Base-by-base conservation (phyloP, 2,888 invertebrate species). In the Caenorhabditis wallacei region DNA sequence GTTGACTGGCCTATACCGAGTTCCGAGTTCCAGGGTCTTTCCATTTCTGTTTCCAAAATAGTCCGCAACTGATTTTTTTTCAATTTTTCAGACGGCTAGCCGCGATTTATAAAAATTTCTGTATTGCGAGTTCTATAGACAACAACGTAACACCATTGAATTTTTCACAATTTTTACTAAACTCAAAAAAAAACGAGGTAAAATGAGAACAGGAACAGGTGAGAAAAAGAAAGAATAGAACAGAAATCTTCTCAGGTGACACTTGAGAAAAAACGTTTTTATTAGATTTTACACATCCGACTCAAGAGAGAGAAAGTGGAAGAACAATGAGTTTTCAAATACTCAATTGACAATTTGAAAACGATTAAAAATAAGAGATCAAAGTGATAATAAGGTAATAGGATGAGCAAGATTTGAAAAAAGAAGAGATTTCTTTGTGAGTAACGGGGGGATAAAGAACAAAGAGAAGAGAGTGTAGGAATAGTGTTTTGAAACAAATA, bases 401-500 rank as follows among this genome's bases (percentile, higher is more conserved):
- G 51, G 20, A 20, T n/a, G n/a, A n/a, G n/a, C n/a, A n/a, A 46
- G 5, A 46, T 2, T 18, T 51, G 70, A 16, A n/a, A 70, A 18
- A 70, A 20, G 54, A 20, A 54, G 40, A 69, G n/a, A n/a, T n/a
- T n/a, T n/a, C 26, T 53, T 18, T 13, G 16, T 5, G 30, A 30
- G 30, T 30, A 30, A 5, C 8, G 30, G 8, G 63, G 22, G 63
- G 48, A 51, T 24, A 16, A 30, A 40, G 30, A 64, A 24, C n/a
- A 40, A 37, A 51, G 43, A 53, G 7, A 43, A 43, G 11, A 13
- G 22, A 18, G 7, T 8, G 20, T 26, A 18, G 35, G 40, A 16
- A 5, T 26, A 7, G 48, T 75, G 75, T 75, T 75, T 66, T 75
- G 75, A 48, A 54, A 40, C 75, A 66, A 75, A 75, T 46, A 74